These are phyloP conservation scores for Melieria crassipennis DNA, from an alignment of 2,888 invertebrate species.

Conservation along the genomic window DNA sequence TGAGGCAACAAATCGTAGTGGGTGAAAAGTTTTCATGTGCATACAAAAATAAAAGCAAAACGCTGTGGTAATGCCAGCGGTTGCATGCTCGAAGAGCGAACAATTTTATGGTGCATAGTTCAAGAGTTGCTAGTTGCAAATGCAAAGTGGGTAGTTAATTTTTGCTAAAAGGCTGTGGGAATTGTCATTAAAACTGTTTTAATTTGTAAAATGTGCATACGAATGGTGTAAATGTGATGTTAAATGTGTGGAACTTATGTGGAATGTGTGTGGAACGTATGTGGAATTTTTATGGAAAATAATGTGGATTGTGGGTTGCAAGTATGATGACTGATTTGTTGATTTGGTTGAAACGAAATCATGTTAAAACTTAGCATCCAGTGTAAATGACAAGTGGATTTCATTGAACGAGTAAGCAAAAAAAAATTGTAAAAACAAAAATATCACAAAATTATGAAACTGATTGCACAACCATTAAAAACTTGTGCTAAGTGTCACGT, in stretches of 20 bases:
- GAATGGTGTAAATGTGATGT: constrained; percentile 7
- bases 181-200: no score
- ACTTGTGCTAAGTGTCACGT: no score
- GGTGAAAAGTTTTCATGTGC: neutral
- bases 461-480: no score
- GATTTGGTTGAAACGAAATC: no score
- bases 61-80: neutral
- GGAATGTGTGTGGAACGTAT: neutral
- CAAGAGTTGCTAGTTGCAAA: neutral
- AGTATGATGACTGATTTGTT: no score
- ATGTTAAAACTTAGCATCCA: no score
- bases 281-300: neutral
- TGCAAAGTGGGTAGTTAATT: neutral
- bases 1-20: constrained; percentile 22
- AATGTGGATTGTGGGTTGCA: neutral
- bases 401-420: neutral
- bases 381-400: neutral
- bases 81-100: neutral
- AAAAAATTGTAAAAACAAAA: neutral
- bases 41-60: neutral
- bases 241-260: constrained; percentile 28
- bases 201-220: constrained; percentile 40
- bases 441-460: no score
- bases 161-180: neutral
- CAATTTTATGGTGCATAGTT: neutral